phyloP scores from a whole-genome alignment of 2,888 invertebrate genomes.

The Apodemia zela region DNA sequence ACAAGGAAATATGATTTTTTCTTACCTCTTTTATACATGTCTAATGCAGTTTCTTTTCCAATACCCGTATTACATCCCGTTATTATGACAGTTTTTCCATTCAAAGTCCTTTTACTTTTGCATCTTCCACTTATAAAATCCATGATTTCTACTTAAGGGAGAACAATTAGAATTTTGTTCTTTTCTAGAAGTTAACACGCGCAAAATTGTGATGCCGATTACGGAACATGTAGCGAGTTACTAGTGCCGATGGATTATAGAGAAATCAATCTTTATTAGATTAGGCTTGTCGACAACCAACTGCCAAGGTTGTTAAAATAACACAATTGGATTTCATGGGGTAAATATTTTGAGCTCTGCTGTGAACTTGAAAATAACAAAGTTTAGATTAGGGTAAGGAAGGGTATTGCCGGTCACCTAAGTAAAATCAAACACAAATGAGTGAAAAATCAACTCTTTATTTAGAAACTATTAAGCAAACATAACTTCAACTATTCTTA shows the following conservation, averaged over 20 bases:
- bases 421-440: too few species aligned
- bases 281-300: background rate
- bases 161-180: background rate
- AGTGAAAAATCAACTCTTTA: too few species aligned
- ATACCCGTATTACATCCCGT: conserved; percentile 87
- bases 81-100: conserved; percentile 66
- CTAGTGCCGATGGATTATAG: background rate
- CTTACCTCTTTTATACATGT: conserved; percentile 70
- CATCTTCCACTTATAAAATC: conserved; percentile 64
- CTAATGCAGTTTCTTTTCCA: conserved; percentile 84
- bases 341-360: background rate
- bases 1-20: too few species aligned
- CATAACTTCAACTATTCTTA: too few species aligned
- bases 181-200: background rate
- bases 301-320: background rate
- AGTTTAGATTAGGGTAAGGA: too few species aligned
- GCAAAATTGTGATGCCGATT: background rate
- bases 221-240: background rate
- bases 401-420: too few species aligned
- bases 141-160: conserved; percentile 42
- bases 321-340: background rate
- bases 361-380: too few species aligned
- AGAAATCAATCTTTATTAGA: conserved; percentile 10
- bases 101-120: conserved; percentile 71
- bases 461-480: too few species aligned